Evolutionary conservation across 2,888 invertebrate species (phyloP), one percentile per base, ranked within the genome.

Genomic region (Catocala sponsa): DNA sequence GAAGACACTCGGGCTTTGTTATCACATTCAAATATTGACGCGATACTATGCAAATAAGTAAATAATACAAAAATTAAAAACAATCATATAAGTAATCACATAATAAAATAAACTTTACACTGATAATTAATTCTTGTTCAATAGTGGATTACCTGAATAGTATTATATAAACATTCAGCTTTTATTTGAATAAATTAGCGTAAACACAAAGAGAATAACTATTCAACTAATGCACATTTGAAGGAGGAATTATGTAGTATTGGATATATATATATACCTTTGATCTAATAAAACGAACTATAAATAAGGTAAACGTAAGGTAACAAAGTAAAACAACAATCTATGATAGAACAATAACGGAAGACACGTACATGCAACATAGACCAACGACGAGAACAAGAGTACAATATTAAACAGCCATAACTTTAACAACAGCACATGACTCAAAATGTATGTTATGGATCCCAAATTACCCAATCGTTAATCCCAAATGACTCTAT

Each of bases 341-440:
- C 65, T 74, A 78, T 63, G 55, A 65, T 63, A 54, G 42, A 69
- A 65, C 56, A 49, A 64, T 65, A 56, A 71, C 68, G 55, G 65
- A 68, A 64, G 54, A 81, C 80, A 81, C 66, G 57, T 76, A 86
- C 90, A 90, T 90, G 90, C 90, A 89, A 88, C 87, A 89, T 81
- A 78, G 76, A 87, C 78, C 81, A 81, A 79, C 76, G 81, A 82
- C 70, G 72, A 76, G 60, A 68, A 62, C 69, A 68, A 64, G 58
- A 68, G 43, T 62, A 63, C 57, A 63, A 68, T 58, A 70, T 67
- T 63, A 59, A 61, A 72, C 66, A 71, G 72, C 62, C 72, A 74
- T 67, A 68, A 76, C 65, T 70, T 70, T 59, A 68, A 66, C 46
- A 69, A 74, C 66, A 75, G 65, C 60, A 50, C 56, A 58, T 55